These are phyloP conservation scores for Sussaba pulchella DNA, from an alignment of 2,888 invertebrate genomes.

Conservation along the genomic window DNA sequence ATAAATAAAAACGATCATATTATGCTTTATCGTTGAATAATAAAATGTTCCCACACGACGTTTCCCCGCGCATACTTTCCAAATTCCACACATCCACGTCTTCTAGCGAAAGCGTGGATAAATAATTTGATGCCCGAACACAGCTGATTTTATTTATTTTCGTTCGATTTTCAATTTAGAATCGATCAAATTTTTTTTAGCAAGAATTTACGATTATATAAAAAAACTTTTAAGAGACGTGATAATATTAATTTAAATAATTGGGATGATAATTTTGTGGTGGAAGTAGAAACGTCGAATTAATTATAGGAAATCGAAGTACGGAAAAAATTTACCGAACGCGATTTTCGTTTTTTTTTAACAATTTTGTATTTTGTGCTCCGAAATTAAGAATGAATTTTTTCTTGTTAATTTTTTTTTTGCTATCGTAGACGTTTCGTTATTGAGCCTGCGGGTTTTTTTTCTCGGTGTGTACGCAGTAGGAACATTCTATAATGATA, in stretches of 20 bases:
- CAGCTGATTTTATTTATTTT: background rate
- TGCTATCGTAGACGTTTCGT: background rate
- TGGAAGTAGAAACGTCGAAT: conserved; percentile 14
- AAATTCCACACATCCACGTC: conserved; percentile 18
- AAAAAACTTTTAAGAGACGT: no score
- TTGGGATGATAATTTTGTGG: conserved; percentile 40
- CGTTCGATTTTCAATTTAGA: no score
- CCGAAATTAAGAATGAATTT: conserved; percentile 16
- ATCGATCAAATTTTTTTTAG: no score
- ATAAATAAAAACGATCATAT: conserved; percentile 74
- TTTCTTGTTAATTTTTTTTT: no score
- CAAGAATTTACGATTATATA: no score
- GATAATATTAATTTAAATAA: conserved; percentile 18
- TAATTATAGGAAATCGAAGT: background rate
- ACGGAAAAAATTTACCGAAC: conserved; percentile 6
- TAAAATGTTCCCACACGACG: conserved; percentile 65
- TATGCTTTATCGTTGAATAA: conserved; percentile 67
- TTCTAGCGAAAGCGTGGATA: conserved; percentile 2
- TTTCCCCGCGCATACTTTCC: no score
- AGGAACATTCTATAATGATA: conserved; percentile 74
- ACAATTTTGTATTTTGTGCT: conserved; percentile 38
- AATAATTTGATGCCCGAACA: background rate
- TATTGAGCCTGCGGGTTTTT: background rate
- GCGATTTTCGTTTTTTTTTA: background rate
- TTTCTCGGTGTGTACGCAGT: conserved; percentile 43